Conservation (phyloP, 2,113 vertebrate genomes). For the Hyla sarda region DNA sequence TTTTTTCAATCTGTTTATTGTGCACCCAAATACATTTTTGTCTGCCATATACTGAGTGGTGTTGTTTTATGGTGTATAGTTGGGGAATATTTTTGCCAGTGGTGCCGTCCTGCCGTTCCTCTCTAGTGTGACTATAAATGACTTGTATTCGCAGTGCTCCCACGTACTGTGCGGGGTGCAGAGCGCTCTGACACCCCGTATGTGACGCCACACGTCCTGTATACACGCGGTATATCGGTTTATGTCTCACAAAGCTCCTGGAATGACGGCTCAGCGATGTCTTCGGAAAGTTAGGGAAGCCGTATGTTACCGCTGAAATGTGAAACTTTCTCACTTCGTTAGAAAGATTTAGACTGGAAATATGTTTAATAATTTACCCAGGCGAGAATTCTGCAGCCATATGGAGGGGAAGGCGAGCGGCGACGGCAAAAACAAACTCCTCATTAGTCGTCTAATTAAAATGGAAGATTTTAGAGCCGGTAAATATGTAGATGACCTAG, state of each 20-base stretch:
- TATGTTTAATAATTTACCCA: constrained; percentile 51
- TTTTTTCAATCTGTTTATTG: too few species aligned
- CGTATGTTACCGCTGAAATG: constrained; percentile 44
- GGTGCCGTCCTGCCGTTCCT: too few species aligned
- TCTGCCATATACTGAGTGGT: too few species aligned
- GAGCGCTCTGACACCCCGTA: background rate
- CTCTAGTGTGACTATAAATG: too few species aligned
- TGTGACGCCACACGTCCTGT: background rate
- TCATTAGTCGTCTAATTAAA: constrained; percentile 55
- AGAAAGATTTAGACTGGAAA: constrained; percentile 23
- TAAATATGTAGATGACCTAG: constrained; percentile 34
- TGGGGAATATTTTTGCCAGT: too few species aligned
- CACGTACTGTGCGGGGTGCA: background rate
- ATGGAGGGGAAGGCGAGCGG: constrained; percentile 48
- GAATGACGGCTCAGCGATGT: background rate
- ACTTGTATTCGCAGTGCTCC: background rate
- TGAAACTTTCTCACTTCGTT: constrained; percentile 18
- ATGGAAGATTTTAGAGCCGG: constrained; percentile 9
- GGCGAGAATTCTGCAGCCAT: constrained; percentile 46
- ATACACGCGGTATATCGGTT: background rate
- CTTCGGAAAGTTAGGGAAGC: constrained; percentile 11
- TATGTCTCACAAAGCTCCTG: background rate
- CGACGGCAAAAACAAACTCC: constrained; percentile 48
- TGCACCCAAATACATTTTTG: too few species aligned
- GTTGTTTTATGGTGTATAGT: too few species aligned